phyloP scores from a whole-genome alignment of 2,113 vertebrate genomes.

The Cyanocitta stelleri region DNA sequence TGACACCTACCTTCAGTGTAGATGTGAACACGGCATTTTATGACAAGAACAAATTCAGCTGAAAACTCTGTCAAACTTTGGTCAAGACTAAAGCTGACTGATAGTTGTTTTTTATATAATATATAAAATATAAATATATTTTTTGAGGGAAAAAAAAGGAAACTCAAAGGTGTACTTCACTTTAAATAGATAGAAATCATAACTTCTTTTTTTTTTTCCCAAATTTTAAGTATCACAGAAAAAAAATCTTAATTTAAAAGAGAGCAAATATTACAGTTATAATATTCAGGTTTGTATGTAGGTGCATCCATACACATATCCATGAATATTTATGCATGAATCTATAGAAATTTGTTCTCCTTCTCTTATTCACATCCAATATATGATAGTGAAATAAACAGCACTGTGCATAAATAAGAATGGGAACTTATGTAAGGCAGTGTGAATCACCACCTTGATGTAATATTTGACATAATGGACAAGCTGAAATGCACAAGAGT shows the following conservation, averaged over 20 bases:
- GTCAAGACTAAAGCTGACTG: not conserved
- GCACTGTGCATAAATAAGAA: not conserved
- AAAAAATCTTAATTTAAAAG: not conserved
- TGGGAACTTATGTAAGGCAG: not conserved
- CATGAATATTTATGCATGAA: not conserved
- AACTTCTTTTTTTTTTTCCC: fast-evolving
- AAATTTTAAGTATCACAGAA: not conserved
- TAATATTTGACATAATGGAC: not conserved
- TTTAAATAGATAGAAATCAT: not conserved
- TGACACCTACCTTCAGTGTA: not conserved
- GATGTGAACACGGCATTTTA: not conserved
- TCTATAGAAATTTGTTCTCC: not conserved
- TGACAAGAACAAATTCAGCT: not conserved
- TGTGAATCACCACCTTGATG: not conserved
- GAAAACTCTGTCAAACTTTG: not conserved
- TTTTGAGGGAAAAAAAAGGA: not conserved
- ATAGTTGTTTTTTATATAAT: not conserved
- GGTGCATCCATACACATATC: not conserved
- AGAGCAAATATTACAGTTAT: not conserved
- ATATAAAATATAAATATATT: not conserved
- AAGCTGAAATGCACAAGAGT: not conserved
- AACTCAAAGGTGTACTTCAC: not conserved
- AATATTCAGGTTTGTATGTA: not conserved
- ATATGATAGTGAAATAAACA: not conserved
- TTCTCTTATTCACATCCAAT: not conserved